Percentiles rank a stretch among this genome's conserved stretches.
Conservation (phyloP, 2,797 vertebrate species). For the Novumbra hubbsi region DNA sequence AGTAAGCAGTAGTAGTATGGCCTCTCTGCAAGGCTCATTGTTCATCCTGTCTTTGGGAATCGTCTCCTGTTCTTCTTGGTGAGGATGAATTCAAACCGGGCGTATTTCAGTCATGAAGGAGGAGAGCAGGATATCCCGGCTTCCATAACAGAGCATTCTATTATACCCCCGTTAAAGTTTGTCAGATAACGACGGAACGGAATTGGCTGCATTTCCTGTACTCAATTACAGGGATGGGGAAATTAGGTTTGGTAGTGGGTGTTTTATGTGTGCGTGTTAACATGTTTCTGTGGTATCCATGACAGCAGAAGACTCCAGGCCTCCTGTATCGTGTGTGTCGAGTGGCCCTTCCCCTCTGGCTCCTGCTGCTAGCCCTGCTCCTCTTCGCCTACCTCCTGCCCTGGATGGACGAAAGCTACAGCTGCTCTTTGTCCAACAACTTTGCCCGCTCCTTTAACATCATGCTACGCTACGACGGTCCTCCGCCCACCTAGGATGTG, state of each 20-base stretch:
- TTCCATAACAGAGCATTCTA: background rate
- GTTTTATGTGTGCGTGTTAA: background rate
- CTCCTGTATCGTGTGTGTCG: slow-evolving; percentile 78
- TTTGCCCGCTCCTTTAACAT: slow-evolving; percentile 89
- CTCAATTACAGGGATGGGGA: background rate
- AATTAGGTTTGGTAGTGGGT: background rate
- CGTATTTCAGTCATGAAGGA: background rate
- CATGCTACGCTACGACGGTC: slow-evolving; percentile 86
- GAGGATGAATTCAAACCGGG: background rate
- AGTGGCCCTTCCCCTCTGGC: slow-evolving; percentile 82
- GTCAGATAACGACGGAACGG: background rate
- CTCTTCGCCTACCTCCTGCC: slow-evolving; percentile 87
- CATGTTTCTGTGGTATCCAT: slow-evolving; percentile 15
- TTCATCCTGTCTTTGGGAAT: background rate
- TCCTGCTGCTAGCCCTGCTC: slow-evolving; percentile 82
- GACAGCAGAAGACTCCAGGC: slow-evolving; percentile 64
- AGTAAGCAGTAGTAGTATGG: no score
- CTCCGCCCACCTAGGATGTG: slow-evolving; percentile 81
- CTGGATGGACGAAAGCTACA: slow-evolving; percentile 73
- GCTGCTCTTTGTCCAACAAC: slow-evolving; percentile 90
- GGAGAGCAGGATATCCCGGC: background rate
- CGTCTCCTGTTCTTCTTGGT: background rate
- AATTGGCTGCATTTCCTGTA: background rate
- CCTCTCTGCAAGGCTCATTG: background rate
- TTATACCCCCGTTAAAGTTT: background rate